Percentiles rank a stretch among this genome's conserved stretches.
phyloP scores from a whole-genome alignment of 2,113 vertebrate genomes.

The Malurus melanocephalus region DNA sequence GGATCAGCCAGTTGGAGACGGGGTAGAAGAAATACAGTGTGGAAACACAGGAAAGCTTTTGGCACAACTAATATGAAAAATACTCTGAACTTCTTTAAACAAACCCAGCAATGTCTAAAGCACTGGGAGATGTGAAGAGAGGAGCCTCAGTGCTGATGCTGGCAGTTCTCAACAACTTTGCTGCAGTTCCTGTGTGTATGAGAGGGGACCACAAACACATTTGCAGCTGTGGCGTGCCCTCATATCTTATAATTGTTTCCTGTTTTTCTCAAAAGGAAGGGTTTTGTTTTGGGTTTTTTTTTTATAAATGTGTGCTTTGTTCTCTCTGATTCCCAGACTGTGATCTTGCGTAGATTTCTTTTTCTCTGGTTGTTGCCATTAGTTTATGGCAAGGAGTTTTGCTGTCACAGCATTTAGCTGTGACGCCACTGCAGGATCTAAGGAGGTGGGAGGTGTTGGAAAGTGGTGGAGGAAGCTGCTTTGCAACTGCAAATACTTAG shows the following conservation, averaged over 20 bases:
- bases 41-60: background rate
- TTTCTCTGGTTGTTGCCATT: background rate
- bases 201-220: background rate
- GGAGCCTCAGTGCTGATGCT: background rate
- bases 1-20: background rate
- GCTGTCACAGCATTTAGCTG: constrained; percentile 29
- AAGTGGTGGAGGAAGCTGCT: constrained; percentile 9
- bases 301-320: background rate
- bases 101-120: background rate
- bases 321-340: background rate
- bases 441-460: background rate
- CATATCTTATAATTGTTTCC: constrained; percentile 27
- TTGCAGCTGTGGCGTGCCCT: background rate
- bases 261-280: constrained; percentile 29
- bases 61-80: background rate
- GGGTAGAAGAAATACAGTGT: background rate
- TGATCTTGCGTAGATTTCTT: background rate
- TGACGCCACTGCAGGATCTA: background rate
- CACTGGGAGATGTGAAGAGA: background rate
- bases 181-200: background rate
- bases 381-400: background rate
- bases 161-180: background rate
- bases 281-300: background rate
- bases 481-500: background rate
- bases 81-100: background rate